A percentile compares a stretch with the other conserved stretches of the same genome.
Conservation (phyloP, 1,140 invertebrate genomes). For the Drosophila melanica region DNA sequence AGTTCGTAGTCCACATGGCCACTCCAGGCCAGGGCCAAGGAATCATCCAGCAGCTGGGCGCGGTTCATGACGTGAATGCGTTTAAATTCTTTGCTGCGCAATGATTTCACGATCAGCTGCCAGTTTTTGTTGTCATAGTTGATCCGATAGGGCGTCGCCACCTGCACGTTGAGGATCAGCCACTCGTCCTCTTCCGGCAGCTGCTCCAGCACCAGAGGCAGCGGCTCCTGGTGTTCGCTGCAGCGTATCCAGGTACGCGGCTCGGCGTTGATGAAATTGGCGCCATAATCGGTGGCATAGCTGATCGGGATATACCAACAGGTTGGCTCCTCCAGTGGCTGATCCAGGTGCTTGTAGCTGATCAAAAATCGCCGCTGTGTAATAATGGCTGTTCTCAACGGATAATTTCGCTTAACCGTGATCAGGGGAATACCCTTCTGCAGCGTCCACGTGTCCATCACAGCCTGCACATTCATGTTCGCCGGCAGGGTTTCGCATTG, state of each 20-base stretch:
- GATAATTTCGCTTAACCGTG: slow-evolving; percentile 87
- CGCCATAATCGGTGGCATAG: slow-evolving; percentile 86
- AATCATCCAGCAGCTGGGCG: slow-evolving; percentile 92
- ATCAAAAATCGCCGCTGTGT: slow-evolving; percentile 84
- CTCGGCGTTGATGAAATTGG: slow-evolving; percentile 87
- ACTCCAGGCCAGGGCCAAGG: slow-evolving; percentile 89
- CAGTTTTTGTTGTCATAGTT: slow-evolving; percentile 90
- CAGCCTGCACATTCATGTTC: slow-evolving; percentile 86
- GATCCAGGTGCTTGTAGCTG: neutral
- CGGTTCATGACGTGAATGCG: slow-evolving; percentile 89
- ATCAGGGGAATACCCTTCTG: slow-evolving; percentile 92
- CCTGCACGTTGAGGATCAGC: slow-evolving; percentile 87
- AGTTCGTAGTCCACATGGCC: slow-evolving; percentile 87
- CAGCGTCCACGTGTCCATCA: slow-evolving; percentile 93
- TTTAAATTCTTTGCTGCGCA: slow-evolving; percentile 84
- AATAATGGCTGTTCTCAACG: slow-evolving; percentile 84
- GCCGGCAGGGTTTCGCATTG: slow-evolving; percentile 84
- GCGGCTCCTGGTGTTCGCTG: slow-evolving; percentile 29
- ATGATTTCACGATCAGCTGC: slow-evolving; percentile 86
- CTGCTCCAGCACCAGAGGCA: slow-evolving; percentile 44
- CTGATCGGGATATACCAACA: slow-evolving; percentile 86
- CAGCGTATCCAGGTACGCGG: slow-evolving; percentile 86
- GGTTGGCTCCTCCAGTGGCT: neutral
- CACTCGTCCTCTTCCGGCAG: slow-evolving; percentile 84
- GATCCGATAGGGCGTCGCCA: slow-evolving; percentile 88